Conservation (phyloP, 1,140 invertebrate species). For the Magallana ariakensis region DNA sequence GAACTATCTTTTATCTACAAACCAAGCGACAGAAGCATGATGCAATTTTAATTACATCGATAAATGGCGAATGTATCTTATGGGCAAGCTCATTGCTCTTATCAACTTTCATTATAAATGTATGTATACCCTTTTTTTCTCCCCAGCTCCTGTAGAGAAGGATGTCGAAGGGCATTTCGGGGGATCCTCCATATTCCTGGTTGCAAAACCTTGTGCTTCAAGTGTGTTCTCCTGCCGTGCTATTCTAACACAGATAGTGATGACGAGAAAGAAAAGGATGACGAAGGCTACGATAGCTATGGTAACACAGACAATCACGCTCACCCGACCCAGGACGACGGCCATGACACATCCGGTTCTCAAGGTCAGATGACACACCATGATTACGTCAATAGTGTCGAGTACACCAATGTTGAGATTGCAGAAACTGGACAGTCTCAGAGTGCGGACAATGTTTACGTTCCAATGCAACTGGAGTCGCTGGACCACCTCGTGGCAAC, state of each 20-base stretch:
- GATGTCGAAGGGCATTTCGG: slow-evolving; percentile 44
- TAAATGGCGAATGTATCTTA: neutral
- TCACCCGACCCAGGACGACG: slow-evolving; percentile 2
- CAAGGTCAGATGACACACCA: neutral
- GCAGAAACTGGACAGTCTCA: neutral
- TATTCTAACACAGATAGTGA: slow-evolving; percentile 50
- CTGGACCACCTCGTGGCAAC: slow-evolving; percentile 19
- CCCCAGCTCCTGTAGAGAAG: slow-evolving; percentile 52
- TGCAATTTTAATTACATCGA: slow-evolving; percentile 25
- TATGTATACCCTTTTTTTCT: neutral
- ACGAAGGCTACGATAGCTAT: slow-evolving; percentile 55
- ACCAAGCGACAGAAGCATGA: neutral
- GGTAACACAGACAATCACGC: slow-evolving; percentile 38
- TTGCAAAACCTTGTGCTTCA: slow-evolving; percentile 54
- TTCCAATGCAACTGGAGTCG: slow-evolving; percentile 34
- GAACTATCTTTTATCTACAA: neutral
- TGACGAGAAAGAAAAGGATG: slow-evolving; percentile 57
- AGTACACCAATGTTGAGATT: slow-evolving; percentile 30
- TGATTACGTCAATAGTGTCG: slow-evolving; percentile 33
- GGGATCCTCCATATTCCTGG: slow-evolving; percentile 49
- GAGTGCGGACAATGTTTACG: slow-evolving; percentile 32
- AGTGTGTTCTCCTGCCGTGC: slow-evolving; percentile 46
- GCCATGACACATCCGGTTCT: slow-evolving; percentile 8
- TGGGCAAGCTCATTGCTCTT: neutral
- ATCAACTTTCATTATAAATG: neutral